phyloP scores from a whole-genome alignment of 2,797 vertebrate genomes.

The Gobionotothen gibberifrons region DNA sequence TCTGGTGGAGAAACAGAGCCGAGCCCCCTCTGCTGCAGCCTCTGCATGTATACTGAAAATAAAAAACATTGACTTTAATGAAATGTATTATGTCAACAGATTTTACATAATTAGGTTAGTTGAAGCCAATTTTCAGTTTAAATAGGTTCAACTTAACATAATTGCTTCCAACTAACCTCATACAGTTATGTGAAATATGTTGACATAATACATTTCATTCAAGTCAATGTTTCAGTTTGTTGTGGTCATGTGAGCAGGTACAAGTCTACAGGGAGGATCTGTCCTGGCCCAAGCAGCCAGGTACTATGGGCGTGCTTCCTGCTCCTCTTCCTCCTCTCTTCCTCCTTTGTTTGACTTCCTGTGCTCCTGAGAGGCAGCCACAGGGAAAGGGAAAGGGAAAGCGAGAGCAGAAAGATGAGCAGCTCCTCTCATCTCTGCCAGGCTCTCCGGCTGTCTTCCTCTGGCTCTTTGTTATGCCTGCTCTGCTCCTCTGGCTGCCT shows the following conservation, averaged over 20 bases:
- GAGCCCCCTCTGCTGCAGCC: constrained; percentile 25
- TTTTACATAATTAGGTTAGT: too few species aligned
- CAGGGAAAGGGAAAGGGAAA: constrained; percentile 37
- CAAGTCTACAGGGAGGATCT: constrained; percentile 30
- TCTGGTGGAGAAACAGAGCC: constrained; percentile 30
- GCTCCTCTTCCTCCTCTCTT: constrained; percentile 34
- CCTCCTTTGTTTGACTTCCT: constrained; percentile 70
- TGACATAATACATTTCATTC: too few species aligned
- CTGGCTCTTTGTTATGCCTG: constrained; percentile 78
- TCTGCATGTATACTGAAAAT: constrained; percentile 5
- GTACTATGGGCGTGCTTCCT: constrained; percentile 34
- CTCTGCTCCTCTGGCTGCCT: constrained; percentile 55
- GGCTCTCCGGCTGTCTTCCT: constrained; percentile 70
- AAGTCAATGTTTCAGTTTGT: too few species aligned
- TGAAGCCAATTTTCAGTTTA: too few species aligned
- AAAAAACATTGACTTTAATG: too few species aligned
- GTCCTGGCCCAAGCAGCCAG: constrained; percentile 38
- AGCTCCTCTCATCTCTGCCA: constrained; percentile 68
- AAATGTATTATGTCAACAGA: too few species aligned
- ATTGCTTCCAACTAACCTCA: too few species aligned
- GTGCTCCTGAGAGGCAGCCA: constrained; percentile 52
- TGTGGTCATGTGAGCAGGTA: constrained; percentile 24
- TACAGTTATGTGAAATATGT: too few species aligned
- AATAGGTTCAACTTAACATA: too few species aligned
- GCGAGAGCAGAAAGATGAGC: constrained; percentile 47